Conservation (phyloP, 1,140 invertebrate genomes). For the Euglossa dilemma region DNA sequence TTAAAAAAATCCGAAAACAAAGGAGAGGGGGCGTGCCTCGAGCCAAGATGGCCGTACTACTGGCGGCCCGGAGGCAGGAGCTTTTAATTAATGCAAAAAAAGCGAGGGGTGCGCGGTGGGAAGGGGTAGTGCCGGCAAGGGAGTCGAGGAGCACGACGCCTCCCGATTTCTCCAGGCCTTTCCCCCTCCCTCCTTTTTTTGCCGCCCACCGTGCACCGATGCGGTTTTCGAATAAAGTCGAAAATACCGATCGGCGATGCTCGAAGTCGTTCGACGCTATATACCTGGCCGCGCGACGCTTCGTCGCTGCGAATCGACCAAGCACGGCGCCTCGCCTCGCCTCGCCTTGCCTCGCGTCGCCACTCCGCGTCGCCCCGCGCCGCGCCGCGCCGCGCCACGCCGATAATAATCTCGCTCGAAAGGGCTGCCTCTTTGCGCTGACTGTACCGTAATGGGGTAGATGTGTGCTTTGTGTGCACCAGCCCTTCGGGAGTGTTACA, state of each 20-base stretch:
- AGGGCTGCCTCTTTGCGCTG: slow-evolving; percentile 49
- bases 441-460: slow-evolving; percentile 73
- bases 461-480: slow-evolving; percentile 71
- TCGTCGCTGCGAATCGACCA: slow-evolving; percentile 2
- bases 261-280: neutral
- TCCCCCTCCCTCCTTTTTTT: neutral
- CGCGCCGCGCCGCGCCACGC: neutral
- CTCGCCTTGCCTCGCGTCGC: neutral
- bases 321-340: neutral
- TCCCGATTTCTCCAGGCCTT: slow-evolving; percentile 35
- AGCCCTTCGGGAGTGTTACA: slow-evolving; percentile 65
- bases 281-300: neutral
- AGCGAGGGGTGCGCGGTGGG: slow-evolving; percentile 38
- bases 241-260: slow-evolving; percentile 46
- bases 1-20: slow-evolving; percentile 80
- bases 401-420: slow-evolving; percentile 20
- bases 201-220: slow-evolving; percentile 10
- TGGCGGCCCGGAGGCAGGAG: slow-evolving; percentile 75
- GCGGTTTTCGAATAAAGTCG: slow-evolving; percentile 34
- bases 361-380: neutral
- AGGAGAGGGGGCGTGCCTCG: slow-evolving; percentile 79
- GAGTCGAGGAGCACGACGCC: slow-evolving; percentile 41
- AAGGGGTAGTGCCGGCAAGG: slow-evolving; percentile 29
- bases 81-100: slow-evolving; percentile 81
- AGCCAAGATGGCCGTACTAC: slow-evolving; percentile 80